Evolutionary conservation across 2,113 vertebrate genomes (phyloP), one percentile per base, ranked within the genome.

Genomic region (Phalacrocorax pelagicus): DNA sequence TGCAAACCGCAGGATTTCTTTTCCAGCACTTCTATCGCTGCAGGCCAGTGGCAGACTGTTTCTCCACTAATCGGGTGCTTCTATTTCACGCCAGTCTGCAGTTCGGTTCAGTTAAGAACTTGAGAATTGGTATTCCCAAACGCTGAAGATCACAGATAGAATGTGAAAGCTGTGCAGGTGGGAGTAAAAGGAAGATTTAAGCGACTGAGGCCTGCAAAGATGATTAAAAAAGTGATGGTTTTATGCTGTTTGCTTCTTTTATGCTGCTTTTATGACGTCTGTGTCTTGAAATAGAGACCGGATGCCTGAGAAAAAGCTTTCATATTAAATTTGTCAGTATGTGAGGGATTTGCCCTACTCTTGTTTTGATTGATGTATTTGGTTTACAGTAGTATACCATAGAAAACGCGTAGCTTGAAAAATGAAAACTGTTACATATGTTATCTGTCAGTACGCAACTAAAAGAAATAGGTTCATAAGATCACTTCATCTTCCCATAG

Each of bases 251-350:
- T 27, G 12, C 10, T 81, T 4, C 13, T 62, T 63, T 14, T 14
- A 22, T 58, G 15, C 47, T 81, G 12, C 32, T 75, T 63, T 51
- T 79, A 23, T 38, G 42, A 30, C 65, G 12, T 29, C 20, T 40
- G 9, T 10, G 16, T 16, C 8, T 26, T 46, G 29, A 65, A n/a
- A 2, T 9, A 34, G 27, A 77, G 70, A 12, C 14, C 24, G 6
- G n/a, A 12, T 70, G 29, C 17, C 40, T 44, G 24, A 87, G 38
- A 38, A 67, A 67, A 2, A 12, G 26, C n/a, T 78, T 51, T 85
- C 7, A 1, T 51, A 3, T 69, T 72, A 55, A 51, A 1, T 81
- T 40, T 7, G 1, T 72, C 36, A 5, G 1, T 66, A 7, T 24
- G 3, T 11, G 17, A 78, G 70, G 36, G 32, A 49, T 58, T 82